Evolutionary conservation across 2,797 vertebrate species (phyloP), one percentile per base, ranked within the genome.

Genomic region (Danio choprae): DNA sequence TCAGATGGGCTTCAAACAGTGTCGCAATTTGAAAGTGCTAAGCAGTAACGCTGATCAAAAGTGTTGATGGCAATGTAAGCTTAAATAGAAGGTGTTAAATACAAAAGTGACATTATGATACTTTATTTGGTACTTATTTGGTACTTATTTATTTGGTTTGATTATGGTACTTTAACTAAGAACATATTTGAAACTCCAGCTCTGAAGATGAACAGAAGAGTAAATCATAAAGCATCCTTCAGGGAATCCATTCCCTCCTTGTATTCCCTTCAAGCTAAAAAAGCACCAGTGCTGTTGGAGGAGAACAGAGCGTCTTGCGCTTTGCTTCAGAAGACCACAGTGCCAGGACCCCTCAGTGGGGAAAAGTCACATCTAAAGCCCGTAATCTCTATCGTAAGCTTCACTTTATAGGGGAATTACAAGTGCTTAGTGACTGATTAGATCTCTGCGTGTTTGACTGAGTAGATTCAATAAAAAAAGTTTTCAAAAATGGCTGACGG

Each of bases 381-480:
- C 84, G 79, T 89, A 89, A 89, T 89, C 88, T 89, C 77, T 78
- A 88, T 86, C 79, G 77, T 84, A 89, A 86, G 85, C 86, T 82
- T 84, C 75, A 82, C 84, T 87, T 89, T 88, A 87, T 84, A 73
- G 56, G 79, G 81, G 88, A 86, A 89, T 88, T 89, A 87, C 88
- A 84, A 85, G 86, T 74, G 77, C 88, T 89, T 88, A 86, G 83
- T 29, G 68, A 79, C 85, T 85, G 87, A 88, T 87, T 86, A 87
- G 84, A 84, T 89, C 82, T 60, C 73, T 72, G 70, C 43, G 71
- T 43, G 50, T 82, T 81, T 55, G 71, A 71, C 63, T 84, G 77
- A 70, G 77, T 77, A 78, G 78, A 84, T 74, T 71, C 50, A 48
- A 74, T 38, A 58, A 83, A 29, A 29, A 76, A 20, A 62, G 20